Percentiles rank a stretch among this genome's conserved stretches.
Evolutionary conservation across 2,888 invertebrate genomes (phyloP).

Genomic region (Diarsia brunnea): DNA sequence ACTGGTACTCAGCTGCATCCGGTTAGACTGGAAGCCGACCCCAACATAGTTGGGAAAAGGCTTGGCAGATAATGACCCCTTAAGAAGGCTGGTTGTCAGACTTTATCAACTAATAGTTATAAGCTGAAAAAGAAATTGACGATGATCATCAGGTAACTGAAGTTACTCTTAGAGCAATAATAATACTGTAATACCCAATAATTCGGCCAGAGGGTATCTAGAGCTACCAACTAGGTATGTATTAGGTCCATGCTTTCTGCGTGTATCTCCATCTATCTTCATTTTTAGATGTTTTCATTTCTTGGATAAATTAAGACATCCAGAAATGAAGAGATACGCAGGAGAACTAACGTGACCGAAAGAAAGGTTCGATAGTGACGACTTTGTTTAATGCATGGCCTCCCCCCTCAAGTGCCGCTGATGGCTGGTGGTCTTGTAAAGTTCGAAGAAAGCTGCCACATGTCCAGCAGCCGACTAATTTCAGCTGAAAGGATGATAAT

Average conservation of each 20-base stretch:
- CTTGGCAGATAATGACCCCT: too few species aligned
- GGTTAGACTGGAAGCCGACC: too few species aligned
- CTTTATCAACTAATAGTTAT: not conserved
- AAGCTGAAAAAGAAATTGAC: not conserved
- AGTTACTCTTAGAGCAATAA: too few species aligned
- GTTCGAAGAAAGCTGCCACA: not conserved
- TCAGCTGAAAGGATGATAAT: not conserved
- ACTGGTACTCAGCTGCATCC: too few species aligned
- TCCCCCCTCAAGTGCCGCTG: too few species aligned
- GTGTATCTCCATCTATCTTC: not conserved
- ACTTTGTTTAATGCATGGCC: not conserved
- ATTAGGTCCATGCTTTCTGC: not conserved
- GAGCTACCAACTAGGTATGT: too few species aligned
- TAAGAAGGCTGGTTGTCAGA: too few species aligned
- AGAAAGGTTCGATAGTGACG: not conserved
- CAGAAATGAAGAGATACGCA: not conserved
- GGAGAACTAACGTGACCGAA: not conserved
- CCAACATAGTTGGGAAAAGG: too few species aligned
- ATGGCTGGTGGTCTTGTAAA: not conserved
- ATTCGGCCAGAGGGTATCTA: not conserved
- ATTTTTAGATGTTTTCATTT: too few species aligned
- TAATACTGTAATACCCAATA: not conserved
- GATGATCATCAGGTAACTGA: not conserved
- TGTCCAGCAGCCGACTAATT: not conserved
- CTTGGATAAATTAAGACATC: too few species aligned